Percentiles rank a stretch among this genome's conserved stretches.
phyloP scores from a whole-genome alignment of 2,888 invertebrate genomes.

The Heliothis peltigera region DNA sequence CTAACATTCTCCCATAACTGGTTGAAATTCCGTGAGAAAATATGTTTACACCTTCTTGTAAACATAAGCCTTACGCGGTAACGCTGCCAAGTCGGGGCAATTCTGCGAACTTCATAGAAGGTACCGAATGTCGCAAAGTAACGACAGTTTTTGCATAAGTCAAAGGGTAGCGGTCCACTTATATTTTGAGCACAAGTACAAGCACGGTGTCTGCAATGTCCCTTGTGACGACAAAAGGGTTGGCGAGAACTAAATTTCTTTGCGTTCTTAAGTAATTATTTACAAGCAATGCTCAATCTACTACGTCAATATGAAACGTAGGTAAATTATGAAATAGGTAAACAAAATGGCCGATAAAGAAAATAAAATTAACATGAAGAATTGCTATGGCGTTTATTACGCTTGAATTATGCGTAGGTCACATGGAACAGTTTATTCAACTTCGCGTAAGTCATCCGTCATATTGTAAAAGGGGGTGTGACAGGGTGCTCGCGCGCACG shows the following conservation, averaged over 20 bases:
- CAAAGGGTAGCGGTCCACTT: no score
- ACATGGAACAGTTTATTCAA: constrained; percentile 42
- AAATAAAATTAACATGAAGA: not conserved
- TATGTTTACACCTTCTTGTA: constrained; percentile 38
- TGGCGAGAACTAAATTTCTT: no score
- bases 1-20: constrained; percentile 10
- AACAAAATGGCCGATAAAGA: no score
- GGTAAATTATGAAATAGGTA: no score
- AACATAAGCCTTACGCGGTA: constrained; percentile 42
- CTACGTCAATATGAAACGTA: no score
- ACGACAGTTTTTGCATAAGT: no score
- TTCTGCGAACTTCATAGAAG: constrained; percentile 36
- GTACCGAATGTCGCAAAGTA: constrained; percentile 5
- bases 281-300: no score
- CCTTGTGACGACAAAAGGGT: no score
- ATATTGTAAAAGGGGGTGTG: constrained; percentile 20
- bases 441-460: constrained; percentile 58
- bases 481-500: constrained; percentile 75
- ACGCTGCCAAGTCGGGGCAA: constrained; percentile 3
- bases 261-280: no score
- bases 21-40: constrained; percentile 22
- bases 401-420: no score
- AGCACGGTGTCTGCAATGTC: no score
- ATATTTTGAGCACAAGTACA: no score
- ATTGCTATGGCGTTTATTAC: not conserved